Base-by-base conservation (phyloP, 2,888 invertebrate species). In the Conus canariensis region DNA sequence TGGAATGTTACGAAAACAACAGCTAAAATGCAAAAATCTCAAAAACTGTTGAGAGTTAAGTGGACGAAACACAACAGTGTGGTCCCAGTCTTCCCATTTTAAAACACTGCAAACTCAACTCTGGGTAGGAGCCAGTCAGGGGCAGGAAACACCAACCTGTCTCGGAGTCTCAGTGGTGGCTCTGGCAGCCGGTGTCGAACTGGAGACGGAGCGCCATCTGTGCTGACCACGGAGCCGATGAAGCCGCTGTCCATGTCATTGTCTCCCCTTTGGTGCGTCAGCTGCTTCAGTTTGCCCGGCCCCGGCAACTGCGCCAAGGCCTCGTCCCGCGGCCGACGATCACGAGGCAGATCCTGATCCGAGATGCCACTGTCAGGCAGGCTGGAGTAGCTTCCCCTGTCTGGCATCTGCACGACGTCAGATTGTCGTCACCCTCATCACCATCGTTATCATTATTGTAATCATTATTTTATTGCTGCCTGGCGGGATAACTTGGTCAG, bases 171-270 rank as follows among this genome's bases (percentile, higher is more conserved):
- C 56, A 94, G 89, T 59, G 93, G 90, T 45, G 93, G 70, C 60
- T 93, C 90, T 56, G 92, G 92, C 91, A 93, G 93, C 16, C 90
- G 91, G 19, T 90, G 89, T 22, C 92, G 92, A 85, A 92, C 92
- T 85, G 93, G 92, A 45, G 92, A 92, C 90, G 94, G 93, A 8
- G 90, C 92, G 3, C 94, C 94, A 90, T 94, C 94, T 90, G 94
- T 94, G 70, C 94, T 94, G 30, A 94, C 94, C 91, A 94, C 93
- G 22, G 95, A 95, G 8, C 95, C 95, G 88, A 95, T 94, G 88
- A 95, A 95, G 14, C 95, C 95, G 92, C 95, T 95, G 92, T 95
- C 95, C 56, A 94, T 93, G 92, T 95, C 95, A 87, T 92, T 93
- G 6, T 93, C 93, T 0, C 94, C 94, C 59, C 94, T 88, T 82